Evolutionary conservation across 2,888 invertebrate genomes (phyloP), one percentile per base, ranked within the genome.

Genomic region (Epirrhoe tristata): DNA sequence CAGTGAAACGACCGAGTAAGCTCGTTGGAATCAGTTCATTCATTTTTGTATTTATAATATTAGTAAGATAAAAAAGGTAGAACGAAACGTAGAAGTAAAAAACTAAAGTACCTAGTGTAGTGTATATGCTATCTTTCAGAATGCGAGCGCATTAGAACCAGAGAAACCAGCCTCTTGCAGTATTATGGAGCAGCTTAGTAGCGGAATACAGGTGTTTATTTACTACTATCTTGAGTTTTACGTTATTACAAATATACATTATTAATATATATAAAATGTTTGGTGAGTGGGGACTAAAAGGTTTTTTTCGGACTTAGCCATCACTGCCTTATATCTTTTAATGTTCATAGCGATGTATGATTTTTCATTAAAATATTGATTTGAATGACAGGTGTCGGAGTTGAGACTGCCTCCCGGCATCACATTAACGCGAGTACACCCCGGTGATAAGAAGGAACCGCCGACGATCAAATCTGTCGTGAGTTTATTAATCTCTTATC

Each of bases 371-470:
- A n/a, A 46, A 46, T 46, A 2, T 5, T 6, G 1, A 7, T 48
- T 48, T 12, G 0, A 58, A 34, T 62, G 34, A 50, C 80, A 93
- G 89, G 95, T 96, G 60, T 95, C 95, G 7, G 95, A 95, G 72
- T 80, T 96, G 17, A 93, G 93, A 48, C 85, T 97, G 52, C 97
- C 97, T 0, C 97, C 97, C 0, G 97, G 97, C n/a, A 97, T 97
- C 54, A 97, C 96, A 0, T 93, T 97, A 48, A 97, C 96, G 0
- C 94, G 96, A 67, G 96, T 97, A 0, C 96, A 96, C 70, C 94
- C 95, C 0, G 83, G 74, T 10, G 90, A 92, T 74, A 90, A 91
- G 81, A 88, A 83, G 57, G 89, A 89, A 5, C 78, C 87, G 0
- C 82, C 88, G 0, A 68, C 81, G 0, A 89, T 93, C 67, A 91